These are phyloP conservation scores for Stegostoma tigrinum DNA, from an alignment of 2,113 vertebrate genomes.

Conservation along the genomic window DNA sequence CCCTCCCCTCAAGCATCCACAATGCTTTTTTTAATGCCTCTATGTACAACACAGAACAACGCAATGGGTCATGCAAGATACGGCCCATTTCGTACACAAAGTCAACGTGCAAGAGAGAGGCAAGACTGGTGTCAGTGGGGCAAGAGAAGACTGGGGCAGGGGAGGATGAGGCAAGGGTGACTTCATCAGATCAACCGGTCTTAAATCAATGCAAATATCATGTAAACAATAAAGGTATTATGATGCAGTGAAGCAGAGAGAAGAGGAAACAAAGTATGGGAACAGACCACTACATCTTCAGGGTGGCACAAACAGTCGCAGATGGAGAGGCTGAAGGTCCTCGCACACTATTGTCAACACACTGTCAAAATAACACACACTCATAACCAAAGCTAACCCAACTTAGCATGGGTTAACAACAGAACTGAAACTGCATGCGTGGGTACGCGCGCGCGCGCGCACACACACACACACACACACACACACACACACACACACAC, in stretches of 20 bases:
- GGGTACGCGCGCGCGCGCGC: too few relatives aligned
- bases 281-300: not conserved
- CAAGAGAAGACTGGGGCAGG: not conserved
- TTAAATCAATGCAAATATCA: not conserved
- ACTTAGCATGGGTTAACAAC: not conserved
- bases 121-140: not conserved
- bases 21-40: conserved; percentile 13
- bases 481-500: not conserved
- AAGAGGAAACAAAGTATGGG: not conserved
- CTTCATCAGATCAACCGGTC: conserved; percentile 3
- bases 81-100: not conserved
- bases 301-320: not conserved
- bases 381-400: not conserved
- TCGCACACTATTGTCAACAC: not conserved
- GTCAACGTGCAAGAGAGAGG: not conserved
- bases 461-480: not conserved
- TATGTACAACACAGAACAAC: not conserved
- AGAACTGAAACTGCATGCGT: not conserved
- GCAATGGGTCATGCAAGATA: not conserved
- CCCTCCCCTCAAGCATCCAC: too few relatives aligned
- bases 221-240: not conserved
- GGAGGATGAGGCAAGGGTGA: not conserved
- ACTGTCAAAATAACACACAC: not conserved
- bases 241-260: not conserved
- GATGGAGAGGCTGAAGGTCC: not conserved